phyloP scores from a whole-genome alignment of 2,113 vertebrate genomes.

The Axis porcinus region DNA sequence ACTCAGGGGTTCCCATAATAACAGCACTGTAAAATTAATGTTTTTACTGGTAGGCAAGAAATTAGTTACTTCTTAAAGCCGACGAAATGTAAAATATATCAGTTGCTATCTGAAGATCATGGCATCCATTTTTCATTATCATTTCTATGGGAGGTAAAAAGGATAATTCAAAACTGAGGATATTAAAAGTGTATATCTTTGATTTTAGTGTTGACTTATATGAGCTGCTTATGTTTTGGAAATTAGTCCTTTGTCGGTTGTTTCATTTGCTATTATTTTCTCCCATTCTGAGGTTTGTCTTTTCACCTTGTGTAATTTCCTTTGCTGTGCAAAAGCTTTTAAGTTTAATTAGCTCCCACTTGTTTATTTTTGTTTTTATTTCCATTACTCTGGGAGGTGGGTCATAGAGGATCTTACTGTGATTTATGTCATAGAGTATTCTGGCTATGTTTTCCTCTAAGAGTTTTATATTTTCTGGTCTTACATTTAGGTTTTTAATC shows the following conservation, averaged over 20 bases:
- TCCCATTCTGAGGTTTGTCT: background rate
- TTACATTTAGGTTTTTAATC: background rate
- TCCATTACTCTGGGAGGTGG: background rate
- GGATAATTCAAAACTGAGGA: background rate
- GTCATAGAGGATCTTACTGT: background rate
- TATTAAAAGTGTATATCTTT: background rate
- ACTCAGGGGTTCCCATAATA: slow-evolving; percentile 14
- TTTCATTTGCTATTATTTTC: background rate
- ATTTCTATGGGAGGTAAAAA: background rate
- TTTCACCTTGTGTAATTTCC: background rate
- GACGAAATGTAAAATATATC: background rate
- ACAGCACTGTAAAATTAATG: background rate
- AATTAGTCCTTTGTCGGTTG: background rate
- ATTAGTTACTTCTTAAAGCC: background rate
- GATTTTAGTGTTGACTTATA: background rate
- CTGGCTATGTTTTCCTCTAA: background rate
- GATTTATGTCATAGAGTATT: background rate
- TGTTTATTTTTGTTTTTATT: background rate
- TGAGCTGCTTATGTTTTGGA: background rate
- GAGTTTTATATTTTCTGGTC: background rate
- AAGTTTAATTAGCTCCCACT: background rate
- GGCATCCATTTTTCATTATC: background rate
- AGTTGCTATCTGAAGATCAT: background rate
- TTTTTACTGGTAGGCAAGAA: background rate
- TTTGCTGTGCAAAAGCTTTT: background rate